Percentiles rank a stretch among this genome's conserved stretches.
phyloP scores from a whole-genome alignment of 2,888 invertebrate species.

The Xanthia icteritia region DNA sequence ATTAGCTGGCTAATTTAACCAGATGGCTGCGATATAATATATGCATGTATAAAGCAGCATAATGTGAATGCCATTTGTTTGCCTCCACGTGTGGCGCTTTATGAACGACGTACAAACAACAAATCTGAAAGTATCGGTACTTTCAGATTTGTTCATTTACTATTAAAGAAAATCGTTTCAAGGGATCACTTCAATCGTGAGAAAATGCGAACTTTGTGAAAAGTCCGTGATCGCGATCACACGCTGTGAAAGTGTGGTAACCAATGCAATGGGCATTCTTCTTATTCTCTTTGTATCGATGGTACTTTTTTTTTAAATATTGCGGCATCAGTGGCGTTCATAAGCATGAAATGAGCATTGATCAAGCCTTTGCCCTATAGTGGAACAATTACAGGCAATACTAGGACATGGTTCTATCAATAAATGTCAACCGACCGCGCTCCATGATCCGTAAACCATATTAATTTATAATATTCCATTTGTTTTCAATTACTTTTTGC shows the following conservation, averaged over 20 bases:
- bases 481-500: constrained; percentile 46
- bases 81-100: too few relatives aligned
- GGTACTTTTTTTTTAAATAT: too few relatives aligned
- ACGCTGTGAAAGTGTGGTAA: not conserved
- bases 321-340: too few relatives aligned
- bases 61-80: too few relatives aligned
- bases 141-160: too few relatives aligned
- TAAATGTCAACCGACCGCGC: not conserved
- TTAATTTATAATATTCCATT: constrained; percentile 27
- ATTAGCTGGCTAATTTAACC: too few relatives aligned
- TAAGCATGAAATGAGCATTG: too few relatives aligned
- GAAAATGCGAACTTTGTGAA: not conserved
- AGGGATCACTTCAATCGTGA: not conserved
- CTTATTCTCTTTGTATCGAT: too few relatives aligned
- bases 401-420: not conserved
- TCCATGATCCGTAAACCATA: constrained; percentile 5
- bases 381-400: not conserved
- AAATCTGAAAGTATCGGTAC: not conserved
- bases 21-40: too few relatives aligned
- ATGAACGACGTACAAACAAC: too few relatives aligned
- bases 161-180: not conserved
- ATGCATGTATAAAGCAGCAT: too few relatives aligned
- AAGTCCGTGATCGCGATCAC: not conserved
- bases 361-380: not conserved
- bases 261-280: not conserved